Base-by-base conservation (phyloP, 2,113 vertebrate species). In the Columba janthina region DNA sequence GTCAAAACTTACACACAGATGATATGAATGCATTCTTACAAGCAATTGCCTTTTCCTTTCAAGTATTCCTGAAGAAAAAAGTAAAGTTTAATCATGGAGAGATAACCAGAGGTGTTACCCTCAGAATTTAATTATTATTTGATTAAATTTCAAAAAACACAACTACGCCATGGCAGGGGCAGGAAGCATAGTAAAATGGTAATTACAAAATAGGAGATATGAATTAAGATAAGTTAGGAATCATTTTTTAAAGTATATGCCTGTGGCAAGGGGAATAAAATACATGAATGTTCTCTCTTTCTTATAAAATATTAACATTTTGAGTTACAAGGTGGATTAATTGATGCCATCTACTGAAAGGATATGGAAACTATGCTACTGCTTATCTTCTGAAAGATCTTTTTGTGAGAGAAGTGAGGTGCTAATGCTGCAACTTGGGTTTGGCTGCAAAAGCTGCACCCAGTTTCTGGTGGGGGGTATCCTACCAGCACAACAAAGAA, bases 51-150 rank as follows among this genome's bases (percentile, higher is more conserved):
- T 93, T 91, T 85, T 89, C 81, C 79, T 93, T 95, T 85, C 65
- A 95, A 72, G 85, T 53, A 62, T 95, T 96, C 96, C 94, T 93
- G 62, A 88, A 97, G 94, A 32, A 54, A 97, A 92, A 95, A 75
- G 72, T 90, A 74, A 92, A 97, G 92, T 97, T 98, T 98, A 98
- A 98, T 98, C 98, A 97, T 97, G 83, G 97, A 66, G 88, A 93
- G 97, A 98, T 97, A 98, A 97, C 96, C 94, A 96, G 93, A 97
- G 96, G 88, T 98, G 96, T 95, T 98, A 97, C 7, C 64, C 93
- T 94, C 81, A 82, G 97, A 98, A 98, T 97, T 97, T 91, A 98
- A 98, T 98, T 97, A 98, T 97, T 97, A 95, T 97, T 98, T 97
- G 97, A 98, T 98, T 98, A 97, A 97, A 96, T 97, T 97, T 97